phyloP scores from a whole-genome alignment of 2,888 invertebrate species.

The Terebella lapidaria region DNA sequence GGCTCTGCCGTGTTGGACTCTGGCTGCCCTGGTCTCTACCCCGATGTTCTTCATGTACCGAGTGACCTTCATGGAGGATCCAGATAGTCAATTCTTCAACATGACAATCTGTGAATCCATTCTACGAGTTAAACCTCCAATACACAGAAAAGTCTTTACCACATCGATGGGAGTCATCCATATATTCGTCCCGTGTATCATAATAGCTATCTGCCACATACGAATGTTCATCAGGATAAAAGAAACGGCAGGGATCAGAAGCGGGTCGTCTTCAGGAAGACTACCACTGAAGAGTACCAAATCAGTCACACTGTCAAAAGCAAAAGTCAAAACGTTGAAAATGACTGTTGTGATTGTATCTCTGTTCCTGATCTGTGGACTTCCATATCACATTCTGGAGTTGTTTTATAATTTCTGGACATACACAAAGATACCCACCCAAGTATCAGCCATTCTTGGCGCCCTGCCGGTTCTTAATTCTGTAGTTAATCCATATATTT shows the following conservation, averaged over 20 bases:
- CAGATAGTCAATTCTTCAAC: slow-evolving; percentile 22
- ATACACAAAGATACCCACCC: slow-evolving; percentile 27
- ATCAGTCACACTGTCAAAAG: slow-evolving; percentile 48
- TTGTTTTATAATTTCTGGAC: slow-evolving; percentile 48
- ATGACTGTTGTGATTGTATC: slow-evolving; percentile 52
- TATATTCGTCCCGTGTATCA: slow-evolving; percentile 42
- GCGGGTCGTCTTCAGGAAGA: slow-evolving; percentile 31
- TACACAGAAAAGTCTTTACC: slow-evolving; percentile 42
- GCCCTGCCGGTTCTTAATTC: slow-evolving; percentile 49
- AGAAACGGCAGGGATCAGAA: slow-evolving; percentile 28
- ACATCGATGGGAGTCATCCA: slow-evolving; percentile 37
- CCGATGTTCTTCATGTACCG: slow-evolving; percentile 44
- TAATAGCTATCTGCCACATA: slow-evolving; percentile 43
- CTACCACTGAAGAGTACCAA: no score
- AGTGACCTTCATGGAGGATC: slow-evolving; percentile 21
- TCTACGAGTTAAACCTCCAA: slow-evolving; percentile 34
- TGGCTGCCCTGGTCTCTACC: slow-evolving; percentile 34
- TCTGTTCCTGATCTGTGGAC: slow-evolving; percentile 44
- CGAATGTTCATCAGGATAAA: slow-evolving; percentile 49
- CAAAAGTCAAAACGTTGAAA: slow-evolving; percentile 51
- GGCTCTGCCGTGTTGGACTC: slow-evolving; percentile 37
- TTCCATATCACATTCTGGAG: slow-evolving; percentile 49
- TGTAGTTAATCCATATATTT: slow-evolving; percentile 47
- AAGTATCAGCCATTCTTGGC: slow-evolving; percentile 39
- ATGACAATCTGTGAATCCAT: slow-evolving; percentile 45